Base-by-base conservation (phyloP, 2,888 invertebrate genomes). In the Cyclophora punctaria region DNA sequence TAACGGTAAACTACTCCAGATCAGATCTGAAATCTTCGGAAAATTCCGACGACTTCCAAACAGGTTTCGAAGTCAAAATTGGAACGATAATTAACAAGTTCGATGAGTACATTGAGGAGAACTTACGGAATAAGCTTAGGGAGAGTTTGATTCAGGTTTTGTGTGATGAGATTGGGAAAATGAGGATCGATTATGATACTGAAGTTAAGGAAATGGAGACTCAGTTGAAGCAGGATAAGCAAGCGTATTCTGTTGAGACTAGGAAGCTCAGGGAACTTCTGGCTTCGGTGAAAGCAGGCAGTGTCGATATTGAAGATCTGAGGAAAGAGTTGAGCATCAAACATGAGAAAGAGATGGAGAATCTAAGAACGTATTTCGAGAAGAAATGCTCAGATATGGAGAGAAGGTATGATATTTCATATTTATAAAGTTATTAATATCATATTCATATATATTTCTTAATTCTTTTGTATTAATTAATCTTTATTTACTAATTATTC, bases 371-470 rank as follows among this genome's bases (percentile, higher is more conserved):
- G 5, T 95, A 95, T 67, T 95, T 95, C 69, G 95, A 95, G 68
- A 90, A 92, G 67, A 95, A 94, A 70, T 95, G 95, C 70, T 90
- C 92, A 0, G 94, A 95, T 64, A 90, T 95, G 77, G 94, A 94
- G 70, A 93, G 94, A 67, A 93, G 95, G 91, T 94, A 75, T 79
- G 87, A 73, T 41, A 7, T 42, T 42, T 5, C 7, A 43, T 20
- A 20, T 20, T 20, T 20, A 20, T 20, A 20, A 20, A 20, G 20
- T 20, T 20, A 20, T 20, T 20, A 20, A 20, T n/a, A 20, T 20
- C 20, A 20, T 20, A 20, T 20, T 20, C 20, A 20, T 20, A 20
- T 20, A 20, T 20, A 20, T 20, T 20, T 20, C 20, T 20, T 20
- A 20, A 20, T 20, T 20, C 1, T 20, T 20, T 20, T 20, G 2